Evolutionary conservation across 2,888 invertebrate species (phyloP), one percentile per base, ranked within the genome.

Genomic region (Aporophyla nigra): DNA sequence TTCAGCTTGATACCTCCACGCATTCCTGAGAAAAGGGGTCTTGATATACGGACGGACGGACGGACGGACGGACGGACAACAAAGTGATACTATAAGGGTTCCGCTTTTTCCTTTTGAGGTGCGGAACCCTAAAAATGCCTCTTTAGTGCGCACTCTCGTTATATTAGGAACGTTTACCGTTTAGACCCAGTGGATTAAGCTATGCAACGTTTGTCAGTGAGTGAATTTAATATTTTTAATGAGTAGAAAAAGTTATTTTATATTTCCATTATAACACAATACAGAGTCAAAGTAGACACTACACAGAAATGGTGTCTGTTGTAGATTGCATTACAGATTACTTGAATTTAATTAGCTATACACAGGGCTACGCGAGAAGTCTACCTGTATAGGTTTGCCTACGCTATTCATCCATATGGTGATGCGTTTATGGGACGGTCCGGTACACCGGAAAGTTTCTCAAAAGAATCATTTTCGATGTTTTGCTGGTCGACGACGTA

Each of bases 301-400:
- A 21, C 21, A 21, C 21, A 53, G 53, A 4, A 53, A 53, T 21
- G 53, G 53, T 53, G 21, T 53, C 21, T n/a, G 53, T n/a, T 54
- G n/a, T n/a, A 54, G n/a, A 54, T 54, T 54, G 53, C n/a, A 54
- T 54, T 54, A 54, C 53, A n/a, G 53, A 54, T 54, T 54, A 54
- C 21, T 10, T 9, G 53, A 5, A 10, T 54, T 54, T 10, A n/a
- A 10, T n/a, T 10, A n/a, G 27, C 5, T 27, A 27, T 27, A 19
- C 27, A 46, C 10, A 46, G 5, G 10, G 10, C 5, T 27, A 59
- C 10, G 19, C 5, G n/a, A 54, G 12, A 54, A 5, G n/a, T 27
- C 59, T 27, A 19, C 10, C 27, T 5, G 27, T 27, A 27, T 10
- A 19, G 10, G 27, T 59, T 27, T 59, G 24, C 16, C 24, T 24